Percentiles rank a stretch among this genome's conserved stretches.
These are phyloP conservation scores for Aromia moschata DNA, from an alignment of 2,888 invertebrate genomes.

Conservation along the genomic window DNA sequence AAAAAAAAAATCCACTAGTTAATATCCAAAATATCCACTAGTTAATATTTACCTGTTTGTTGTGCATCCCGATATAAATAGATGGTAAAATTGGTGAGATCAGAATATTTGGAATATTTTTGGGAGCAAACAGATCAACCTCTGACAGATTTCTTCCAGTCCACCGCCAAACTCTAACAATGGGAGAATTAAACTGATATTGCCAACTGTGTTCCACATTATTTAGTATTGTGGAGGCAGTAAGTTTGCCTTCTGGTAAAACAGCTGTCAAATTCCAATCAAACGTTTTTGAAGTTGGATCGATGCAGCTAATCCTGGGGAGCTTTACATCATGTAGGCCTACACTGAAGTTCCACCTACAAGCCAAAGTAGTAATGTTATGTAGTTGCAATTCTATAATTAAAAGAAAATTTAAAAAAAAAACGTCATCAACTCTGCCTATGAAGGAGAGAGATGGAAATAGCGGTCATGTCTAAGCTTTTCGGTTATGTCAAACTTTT, in stretches of 20 bases:
- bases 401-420: no score
- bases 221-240: slow-evolving; percentile 66
- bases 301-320: slow-evolving; percentile 61
- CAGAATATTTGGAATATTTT: slow-evolving; percentile 51
- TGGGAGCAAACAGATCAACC: slow-evolving; percentile 78
- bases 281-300: slow-evolving; percentile 46
- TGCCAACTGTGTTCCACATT: slow-evolving; percentile 51
- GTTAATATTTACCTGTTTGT: slow-evolving; percentile 73
- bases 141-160: slow-evolving; percentile 71
- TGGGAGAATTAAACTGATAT: slow-evolving; percentile 59
- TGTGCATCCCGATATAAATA: slow-evolving; percentile 86
- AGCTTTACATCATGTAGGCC: slow-evolving; percentile 84
- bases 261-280: slow-evolving; percentile 72
- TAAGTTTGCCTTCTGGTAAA: slow-evolving; percentile 78
- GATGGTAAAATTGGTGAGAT: slow-evolving; percentile 66
- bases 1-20: no score
- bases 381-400: no score
- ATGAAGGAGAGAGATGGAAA: no score
- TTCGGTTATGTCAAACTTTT: no score
- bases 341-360: slow-evolving; percentile 95
- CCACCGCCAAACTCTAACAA: slow-evolving; percentile 86
- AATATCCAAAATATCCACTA: neutral
- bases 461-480: no score
- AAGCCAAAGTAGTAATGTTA: no score
- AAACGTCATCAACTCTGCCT: no score